Evolutionary conservation across 1,140 invertebrate genomes (phyloP), one percentile per base, ranked within the genome.

Genomic region (Zaprionus lachaisei): DNA sequence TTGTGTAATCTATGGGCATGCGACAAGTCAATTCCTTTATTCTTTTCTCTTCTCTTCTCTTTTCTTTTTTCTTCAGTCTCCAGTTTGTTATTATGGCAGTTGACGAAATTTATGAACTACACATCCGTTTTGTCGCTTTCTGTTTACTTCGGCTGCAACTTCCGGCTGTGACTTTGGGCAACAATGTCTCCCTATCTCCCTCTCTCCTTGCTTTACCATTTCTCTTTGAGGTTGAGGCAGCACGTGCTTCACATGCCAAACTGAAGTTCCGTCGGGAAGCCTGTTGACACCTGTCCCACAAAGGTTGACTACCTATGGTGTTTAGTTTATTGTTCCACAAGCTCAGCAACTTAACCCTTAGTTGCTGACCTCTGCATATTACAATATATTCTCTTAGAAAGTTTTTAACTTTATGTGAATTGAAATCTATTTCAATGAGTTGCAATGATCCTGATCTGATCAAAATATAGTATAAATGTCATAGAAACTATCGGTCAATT

Each of bases 21-120:
- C 81, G 85, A 84, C 81, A 89, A 89, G 83, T 86, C 79, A 81
- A 89, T 86, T 86, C 80, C 67, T 65, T 47, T 22, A 55, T 56
- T 14, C 14, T 57, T 11, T 49, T 51, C 2, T 11, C 7, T 7
- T 28, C 20, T 24, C 14, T 55, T n/a, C 14, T 54, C 17, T n/a
- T 17, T 38, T 57, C 4, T 38, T 15, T 63, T n/a, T 55, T 15
- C 37, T 77, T 65, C 58, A 56, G 71, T 64, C 77, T 62, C 22
- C 71, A 55, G 77, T 89, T 87, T 87, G 78, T 89, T 89, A 80
- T 90, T 90, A 77, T 90, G 85, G 85, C 84, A 84, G 85, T 89
- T 84, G 79, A 90, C 85, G 82, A 90, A 90, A 90, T 90, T 90
- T 90, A 90, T 90, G 85, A 90, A 90, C 81, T 90, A 90, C 85